Conservation (phyloP, 2,888 invertebrate genomes). For the Campoletis raptor region DNA sequence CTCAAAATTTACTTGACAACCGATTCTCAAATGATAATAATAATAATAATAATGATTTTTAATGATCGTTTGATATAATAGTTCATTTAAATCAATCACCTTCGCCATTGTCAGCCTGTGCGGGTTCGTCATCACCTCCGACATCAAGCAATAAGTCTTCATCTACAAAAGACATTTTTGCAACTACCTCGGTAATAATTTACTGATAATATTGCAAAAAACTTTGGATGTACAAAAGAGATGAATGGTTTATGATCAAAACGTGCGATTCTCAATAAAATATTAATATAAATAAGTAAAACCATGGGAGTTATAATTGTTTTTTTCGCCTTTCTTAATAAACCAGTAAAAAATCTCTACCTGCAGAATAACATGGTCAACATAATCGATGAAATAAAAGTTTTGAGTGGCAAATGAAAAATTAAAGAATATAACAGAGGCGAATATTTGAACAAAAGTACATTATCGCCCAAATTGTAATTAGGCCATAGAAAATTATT, state of each 20-base stretch:
- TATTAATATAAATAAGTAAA: neutral
- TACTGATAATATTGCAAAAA: neutral
- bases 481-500: neutral
- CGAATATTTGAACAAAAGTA: neutral
- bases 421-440: too few species aligned
- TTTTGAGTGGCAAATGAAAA: neutral
- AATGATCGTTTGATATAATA: neutral
- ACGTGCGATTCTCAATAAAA: conserved; percentile 11
- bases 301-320: neutral
- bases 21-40: neutral
- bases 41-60: neutral
- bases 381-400: neutral
- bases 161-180: conserved; percentile 64
- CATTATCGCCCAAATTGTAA: neutral
- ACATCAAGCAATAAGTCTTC: conserved; percentile 54
- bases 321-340: neutral
- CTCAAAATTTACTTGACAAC: neutral
- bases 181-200: conserved; percentile 5
- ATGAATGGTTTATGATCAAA: conserved; percentile 60
- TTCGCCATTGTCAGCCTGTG: conserved; percentile 46
- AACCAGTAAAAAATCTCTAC: neutral
- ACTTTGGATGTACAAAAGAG: conserved; percentile 22
- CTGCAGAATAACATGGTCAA: neutral
- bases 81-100: conserved; percentile 56
- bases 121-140: conserved; percentile 50